Percentiles rank a stretch among this genome's conserved stretches.
Conservation (phyloP, 2,888 invertebrate species). For the Xiphydria camelus region DNA sequence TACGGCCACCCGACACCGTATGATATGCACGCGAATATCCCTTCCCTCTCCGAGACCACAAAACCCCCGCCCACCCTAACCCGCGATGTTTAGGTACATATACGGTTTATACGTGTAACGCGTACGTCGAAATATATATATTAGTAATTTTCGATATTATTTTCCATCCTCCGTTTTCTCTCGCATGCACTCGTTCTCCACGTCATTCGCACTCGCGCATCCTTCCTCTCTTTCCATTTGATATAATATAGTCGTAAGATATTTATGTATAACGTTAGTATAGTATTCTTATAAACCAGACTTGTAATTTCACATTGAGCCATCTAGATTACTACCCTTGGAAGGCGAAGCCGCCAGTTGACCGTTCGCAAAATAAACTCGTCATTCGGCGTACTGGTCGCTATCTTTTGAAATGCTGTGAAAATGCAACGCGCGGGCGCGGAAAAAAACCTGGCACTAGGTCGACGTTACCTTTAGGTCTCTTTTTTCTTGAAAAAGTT, state of each 20-base stretch:
- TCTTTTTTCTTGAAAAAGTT: too few relatives aligned
- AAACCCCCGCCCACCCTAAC: neutral
- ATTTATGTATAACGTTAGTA: slow-evolving; percentile 23
- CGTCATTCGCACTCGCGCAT: slow-evolving; percentile 20
- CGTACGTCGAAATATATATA: slow-evolving; percentile 7
- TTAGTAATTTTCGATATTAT: slow-evolving; percentile 6
- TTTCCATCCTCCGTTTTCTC: slow-evolving; percentile 5
- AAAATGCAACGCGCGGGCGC: too few relatives aligned
- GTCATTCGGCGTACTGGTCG: too few relatives aligned
- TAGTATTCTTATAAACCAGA: slow-evolving; percentile 42
- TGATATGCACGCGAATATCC: slow-evolving; percentile 26
- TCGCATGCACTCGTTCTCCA: slow-evolving; percentile 12
- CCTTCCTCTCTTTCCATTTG: slow-evolving; percentile 27
- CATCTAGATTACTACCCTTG: slow-evolving; percentile 38
- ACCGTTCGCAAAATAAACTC: slow-evolving; percentile 20
- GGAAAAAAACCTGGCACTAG: too few relatives aligned
- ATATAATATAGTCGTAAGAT: slow-evolving; percentile 15
- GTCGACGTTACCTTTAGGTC: too few relatives aligned
- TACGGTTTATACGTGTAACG: slow-evolving; percentile 5
- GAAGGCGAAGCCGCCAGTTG: slow-evolving; percentile 34
- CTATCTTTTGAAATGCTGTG: too few relatives aligned
- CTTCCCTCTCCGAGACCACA: slow-evolving; percentile 8
- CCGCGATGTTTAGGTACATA: slow-evolving; percentile 8
- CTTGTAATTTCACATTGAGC: slow-evolving; percentile 49
- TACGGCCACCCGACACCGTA: slow-evolving; percentile 16